Base-by-base conservation (phyloP, 2,797 vertebrate species). In the Hirundo rustica region DNA sequence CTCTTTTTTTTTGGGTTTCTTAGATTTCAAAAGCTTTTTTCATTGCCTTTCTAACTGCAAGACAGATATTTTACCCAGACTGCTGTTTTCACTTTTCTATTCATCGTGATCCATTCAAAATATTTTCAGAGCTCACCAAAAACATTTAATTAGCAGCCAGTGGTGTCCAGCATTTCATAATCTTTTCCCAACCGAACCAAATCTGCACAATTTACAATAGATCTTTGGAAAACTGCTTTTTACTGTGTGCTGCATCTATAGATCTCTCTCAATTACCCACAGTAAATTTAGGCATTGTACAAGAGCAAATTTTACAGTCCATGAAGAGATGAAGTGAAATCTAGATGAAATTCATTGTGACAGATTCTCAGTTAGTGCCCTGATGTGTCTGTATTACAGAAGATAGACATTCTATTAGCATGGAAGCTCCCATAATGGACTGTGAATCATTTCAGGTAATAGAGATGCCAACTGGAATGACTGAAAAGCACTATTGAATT, bases 371-470 rank as follows among this genome's bases (percentile, higher is more conserved):
- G 97, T 98, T 98, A 98, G 97, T 97, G 97, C 97, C 97, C 98
- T 98, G 98, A 98, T 98, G 97, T 98, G 98, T 99, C 98, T 99
- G 98, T 99, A 98, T 98, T 98, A 98, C 98, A 98, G 97, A 97
- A 99, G 98, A 99, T 99, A 98, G 98, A 98, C 98, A 99, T 98
- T 98, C 98, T 98, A 99, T 99, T 99, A 98, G 98, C 98, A 98
- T 92, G 96, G 97, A 98, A 97, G 97, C 97, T 97, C 97, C 98
- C 96, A 98, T 99, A 99, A 99, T 99, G 98, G 98, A 98, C 98
- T 98, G 98, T 98, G 98, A 99, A 99, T 98, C 98, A 98, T 98
- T 98, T 98, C 98, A 98, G 98, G 98, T 99, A 99, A 99, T 98
- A 98, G 98, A 98, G 98, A 98, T 99, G 98, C 99, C 98, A 98